A percentile compares a stretch with the other conserved stretches of the same genome.
These are phyloP conservation scores for Allacma fusca DNA, from an alignment of 2,888 invertebrate species.

Conservation along the genomic window DNA sequence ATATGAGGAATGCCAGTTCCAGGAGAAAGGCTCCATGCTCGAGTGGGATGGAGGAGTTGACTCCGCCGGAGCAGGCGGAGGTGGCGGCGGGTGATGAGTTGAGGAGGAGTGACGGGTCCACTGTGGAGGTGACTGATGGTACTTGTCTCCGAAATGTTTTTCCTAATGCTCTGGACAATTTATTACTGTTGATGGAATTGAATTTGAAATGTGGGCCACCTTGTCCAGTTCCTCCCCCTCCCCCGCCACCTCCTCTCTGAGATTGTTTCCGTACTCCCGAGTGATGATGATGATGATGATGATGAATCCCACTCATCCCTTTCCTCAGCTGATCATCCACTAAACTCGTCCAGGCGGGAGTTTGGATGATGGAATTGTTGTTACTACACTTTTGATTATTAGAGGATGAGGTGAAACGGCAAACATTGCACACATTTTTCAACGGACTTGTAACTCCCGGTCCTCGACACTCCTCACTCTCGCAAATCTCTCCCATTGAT, in stretches of 20 bases:
- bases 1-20: slow-evolving; percentile 74
- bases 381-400: slow-evolving; percentile 40
- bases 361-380: slow-evolving; percentile 46
- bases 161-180: slow-evolving; percentile 25
- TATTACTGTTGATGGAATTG: slow-evolving; percentile 18
- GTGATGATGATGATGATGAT: slow-evolving; percentile 25
- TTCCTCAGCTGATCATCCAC: not conserved
- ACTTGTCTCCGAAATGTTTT: slow-evolving; percentile 22
- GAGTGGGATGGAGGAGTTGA: not conserved
- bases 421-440: slow-evolving; percentile 19
- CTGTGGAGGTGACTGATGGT: not conserved
- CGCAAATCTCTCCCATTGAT: slow-evolving; percentile 4
- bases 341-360: not conserved
- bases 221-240: not conserved
- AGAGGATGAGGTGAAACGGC: slow-evolving; percentile 16
- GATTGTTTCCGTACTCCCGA: slow-evolving; percentile 12
- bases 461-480: slow-evolving; percentile 52
- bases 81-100: not conserved
- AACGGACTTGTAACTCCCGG: slow-evolving; percentile 38
- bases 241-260: not conserved
- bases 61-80: not conserved
- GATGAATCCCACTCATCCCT: slow-evolving; percentile 23
- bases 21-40: slow-evolving; percentile 69
- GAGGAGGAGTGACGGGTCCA: not conserved
- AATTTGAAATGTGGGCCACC: slow-evolving; percentile 22